phyloP scores from a whole-genome alignment of 2,888 invertebrate species.

The Ischnus inquisitorius region DNA sequence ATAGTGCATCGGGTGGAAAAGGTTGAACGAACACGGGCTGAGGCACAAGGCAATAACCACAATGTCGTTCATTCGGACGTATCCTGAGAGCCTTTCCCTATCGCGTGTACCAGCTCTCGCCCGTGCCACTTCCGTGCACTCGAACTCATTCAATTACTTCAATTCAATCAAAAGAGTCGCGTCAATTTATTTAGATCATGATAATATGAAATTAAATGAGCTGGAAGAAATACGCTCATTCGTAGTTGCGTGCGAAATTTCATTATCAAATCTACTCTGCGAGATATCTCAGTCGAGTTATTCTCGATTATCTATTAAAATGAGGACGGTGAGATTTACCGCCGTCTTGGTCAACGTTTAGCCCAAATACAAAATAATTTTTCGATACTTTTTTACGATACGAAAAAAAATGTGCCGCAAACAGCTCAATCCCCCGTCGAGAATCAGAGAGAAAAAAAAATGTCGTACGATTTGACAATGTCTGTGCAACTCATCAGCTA shows the following conservation, averaged over 20 bases:
- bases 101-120: conserved; percentile 30
- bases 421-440: no score
- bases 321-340: background rate
- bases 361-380: no score
- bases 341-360: background rate
- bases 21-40: conserved; percentile 40
- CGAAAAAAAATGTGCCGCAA: no score
- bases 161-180: conserved; percentile 59
- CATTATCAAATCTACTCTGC: background rate
- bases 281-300: background rate
- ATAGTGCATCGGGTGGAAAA: background rate
- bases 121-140: background rate
- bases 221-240: conserved; percentile 3
- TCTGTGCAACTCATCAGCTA: background rate
- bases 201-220: conserved; percentile 41
- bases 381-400: no score
- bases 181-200: conserved; percentile 65
- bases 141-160: conserved; percentile 63
- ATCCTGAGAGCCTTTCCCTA: conserved; percentile 46
- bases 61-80: conserved; percentile 56
- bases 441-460: background rate
- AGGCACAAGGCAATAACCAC: conserved; percentile 54
- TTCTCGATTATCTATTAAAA: background rate
- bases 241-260: background rate
- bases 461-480: background rate